Base-by-base conservation (phyloP, 2,113 vertebrate genomes). In the Isichthys henryi region DNA sequence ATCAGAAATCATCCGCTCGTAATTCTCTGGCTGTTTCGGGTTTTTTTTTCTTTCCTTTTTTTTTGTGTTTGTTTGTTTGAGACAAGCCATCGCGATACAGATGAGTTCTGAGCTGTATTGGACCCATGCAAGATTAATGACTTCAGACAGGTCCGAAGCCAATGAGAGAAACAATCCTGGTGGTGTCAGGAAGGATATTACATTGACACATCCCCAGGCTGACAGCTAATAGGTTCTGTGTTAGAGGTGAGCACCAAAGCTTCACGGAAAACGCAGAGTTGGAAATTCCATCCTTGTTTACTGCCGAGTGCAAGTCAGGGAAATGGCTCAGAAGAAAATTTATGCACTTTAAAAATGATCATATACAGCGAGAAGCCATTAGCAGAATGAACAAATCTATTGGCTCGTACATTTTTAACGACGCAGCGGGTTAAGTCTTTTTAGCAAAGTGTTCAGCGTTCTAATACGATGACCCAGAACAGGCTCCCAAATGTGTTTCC, bases 121-220 rank as follows among this genome's bases (percentile, higher is more conserved):
- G 91, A 93, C 91, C 89, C 92, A 91, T 92, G 88, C 70, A 93
- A 95, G 94, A 95, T 95, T 94, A 96, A 96, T 96, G 94, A 93
- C 93, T 95, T 94, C 89, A 95, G 95, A 95, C 94, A 95, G 93
- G 95, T 95, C 93, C 89, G 87, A 92, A 94, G 52, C 94, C 92
- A 88, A 95, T 90, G 93, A 94, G 91, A 92, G 95, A 96, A 95
- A 95, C 95, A 95, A 95, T 95, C 94, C 92, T 92, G 92, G 95
- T 92, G 92, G 93, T 95, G 95, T 96, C 95, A 96, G 92, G 92
- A 91, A 93, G 93, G 93, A 95, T 95, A 96, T 95, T 95, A 93
- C 94, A 94, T 94, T 94, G 95, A 95, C 95, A 95, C 93, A 92
- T 94, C 94, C 94, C 49, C 89, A 88, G 27, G 90, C 92, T 94